A percentile compares a stretch with the other conserved stretches of the same genome.
These are phyloP conservation scores for Patagioenas fasciata DNA, from an alignment of 2,113 vertebrate genomes.

Conservation along the genomic window DNA sequence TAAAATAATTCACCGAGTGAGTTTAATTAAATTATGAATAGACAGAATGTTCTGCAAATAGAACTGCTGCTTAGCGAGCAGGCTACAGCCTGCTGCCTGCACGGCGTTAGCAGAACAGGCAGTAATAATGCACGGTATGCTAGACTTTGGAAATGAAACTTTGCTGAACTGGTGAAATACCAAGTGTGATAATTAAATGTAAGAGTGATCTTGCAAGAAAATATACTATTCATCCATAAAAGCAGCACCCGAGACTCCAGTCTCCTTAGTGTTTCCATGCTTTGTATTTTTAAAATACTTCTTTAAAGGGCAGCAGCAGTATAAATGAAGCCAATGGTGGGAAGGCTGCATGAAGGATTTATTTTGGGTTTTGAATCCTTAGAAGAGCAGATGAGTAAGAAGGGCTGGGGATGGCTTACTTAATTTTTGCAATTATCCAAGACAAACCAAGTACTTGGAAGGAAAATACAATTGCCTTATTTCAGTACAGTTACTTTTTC, in stretches of 20 bases:
- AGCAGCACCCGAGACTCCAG: background rate
- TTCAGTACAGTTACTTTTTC: background rate
- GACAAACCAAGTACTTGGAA: background rate
- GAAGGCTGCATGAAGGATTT: background rate
- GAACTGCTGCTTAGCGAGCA: background rate
- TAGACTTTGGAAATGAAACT: background rate
- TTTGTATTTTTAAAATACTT: background rate
- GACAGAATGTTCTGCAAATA: slow-evolving; percentile 7
- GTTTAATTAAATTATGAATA: slow-evolving; percentile 32
- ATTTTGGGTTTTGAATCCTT: background rate
- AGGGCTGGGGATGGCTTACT: background rate
- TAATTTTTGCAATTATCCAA: background rate
- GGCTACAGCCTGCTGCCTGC: background rate
- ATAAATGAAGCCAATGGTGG: background rate
- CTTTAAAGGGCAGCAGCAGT: background rate
- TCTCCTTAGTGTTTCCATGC: background rate
- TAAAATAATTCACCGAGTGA: slow-evolving; percentile 19
- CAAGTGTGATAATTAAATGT: background rate
- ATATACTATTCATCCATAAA: background rate
- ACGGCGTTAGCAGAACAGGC: background rate
- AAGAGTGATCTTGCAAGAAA: background rate
- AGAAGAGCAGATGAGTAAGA: background rate
- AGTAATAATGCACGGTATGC: background rate
- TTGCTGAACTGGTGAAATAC: background rate
- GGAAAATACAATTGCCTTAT: background rate